Conservation (phyloP, 2,888 invertebrate species). For the Linnaemya vulpina region DNA sequence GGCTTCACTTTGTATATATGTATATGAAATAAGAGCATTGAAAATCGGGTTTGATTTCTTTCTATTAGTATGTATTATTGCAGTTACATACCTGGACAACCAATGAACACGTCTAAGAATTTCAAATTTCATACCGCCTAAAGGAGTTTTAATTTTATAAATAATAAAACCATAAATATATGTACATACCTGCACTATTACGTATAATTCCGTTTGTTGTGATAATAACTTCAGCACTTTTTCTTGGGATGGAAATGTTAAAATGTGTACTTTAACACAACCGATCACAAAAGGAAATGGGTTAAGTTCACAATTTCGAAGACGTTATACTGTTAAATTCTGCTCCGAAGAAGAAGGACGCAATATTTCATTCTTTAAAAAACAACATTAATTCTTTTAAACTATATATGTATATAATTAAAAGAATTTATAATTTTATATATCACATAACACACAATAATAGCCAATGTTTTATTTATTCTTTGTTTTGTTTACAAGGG, state of each 20-base stretch:
- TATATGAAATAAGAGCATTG: conserved; percentile 13
- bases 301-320: not conserved
- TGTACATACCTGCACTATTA: conserved; percentile 33
- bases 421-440: too few species aligned
- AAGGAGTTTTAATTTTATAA: conserved; percentile 1
- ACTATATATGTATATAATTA: not conserved
- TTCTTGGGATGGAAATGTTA: not conserved
- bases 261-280: conserved; percentile 21
- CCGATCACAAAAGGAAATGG: conserved; percentile 29
- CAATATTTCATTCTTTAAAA: conserved; percentile 15
- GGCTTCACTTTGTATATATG: too few species aligned
- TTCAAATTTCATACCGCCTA: conserved; percentile 52
- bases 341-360: conserved; percentile 6
- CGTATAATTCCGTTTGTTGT: conserved; percentile 25
- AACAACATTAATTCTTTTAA: conserved; percentile 4
- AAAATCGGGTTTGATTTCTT: conserved; percentile 49
- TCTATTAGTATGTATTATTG: conserved; percentile 48
- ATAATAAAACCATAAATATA: not conserved
- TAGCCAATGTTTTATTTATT: too few species aligned
- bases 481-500: too few species aligned
- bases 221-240: conserved; percentile 15
- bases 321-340: not conserved
- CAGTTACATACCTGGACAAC: conserved; percentile 41
- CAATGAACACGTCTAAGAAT: conserved; percentile 46
- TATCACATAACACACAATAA: too few species aligned